Evolutionary conservation across 2,113 vertebrate genomes (phyloP), one percentile per base, ranked within the genome.

Genomic region (Arizona elegans): DNA sequence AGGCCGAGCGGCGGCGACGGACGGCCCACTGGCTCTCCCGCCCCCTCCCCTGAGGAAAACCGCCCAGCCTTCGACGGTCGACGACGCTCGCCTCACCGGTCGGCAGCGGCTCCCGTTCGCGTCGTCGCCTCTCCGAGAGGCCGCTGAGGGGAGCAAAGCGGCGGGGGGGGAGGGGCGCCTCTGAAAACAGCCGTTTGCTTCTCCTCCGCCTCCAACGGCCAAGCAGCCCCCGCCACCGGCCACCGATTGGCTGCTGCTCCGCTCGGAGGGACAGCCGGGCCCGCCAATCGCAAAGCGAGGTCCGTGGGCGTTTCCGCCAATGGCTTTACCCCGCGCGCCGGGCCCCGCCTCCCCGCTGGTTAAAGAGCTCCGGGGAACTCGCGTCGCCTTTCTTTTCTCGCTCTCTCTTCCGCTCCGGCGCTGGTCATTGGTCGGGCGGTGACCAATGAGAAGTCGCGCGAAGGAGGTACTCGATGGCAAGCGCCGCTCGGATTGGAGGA

Each of bases 131-230:
- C 26, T 17, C 23, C 0, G 23, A 24, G 55, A 13, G 21, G 21
- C 17, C 19, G 15, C 89, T 53, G 50, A 52, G 17, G 55, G 85
- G 91, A 11, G 26, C 5, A 33, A 17, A 70, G 65, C 29, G 29
- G 29, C 1, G 13, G 65, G 65, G 43, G 87, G 88, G 75, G 88
- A 85, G 88, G 43, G 89, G 88, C 88, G 55, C 38, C 92, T 59
- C 33, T 1, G 53, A 1, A 5, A 38, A 24, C 43, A 1, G 88
- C 56, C 88, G 92, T 54, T 52, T 21, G 19, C 86, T 15, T 38
- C 15, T 5, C 65, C 86, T 23, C 85, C 81, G 87, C 89, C 62
- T 7, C 92, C 92, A 86, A 52, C 92, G 15, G 62, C 91, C 33
- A 23, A 8, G 1, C 38, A 3, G 38, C 62, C 24, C 55, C 89